Base-by-base conservation (phyloP, 2,113 vertebrate genomes). In the Dermatemys mawii region DNA sequence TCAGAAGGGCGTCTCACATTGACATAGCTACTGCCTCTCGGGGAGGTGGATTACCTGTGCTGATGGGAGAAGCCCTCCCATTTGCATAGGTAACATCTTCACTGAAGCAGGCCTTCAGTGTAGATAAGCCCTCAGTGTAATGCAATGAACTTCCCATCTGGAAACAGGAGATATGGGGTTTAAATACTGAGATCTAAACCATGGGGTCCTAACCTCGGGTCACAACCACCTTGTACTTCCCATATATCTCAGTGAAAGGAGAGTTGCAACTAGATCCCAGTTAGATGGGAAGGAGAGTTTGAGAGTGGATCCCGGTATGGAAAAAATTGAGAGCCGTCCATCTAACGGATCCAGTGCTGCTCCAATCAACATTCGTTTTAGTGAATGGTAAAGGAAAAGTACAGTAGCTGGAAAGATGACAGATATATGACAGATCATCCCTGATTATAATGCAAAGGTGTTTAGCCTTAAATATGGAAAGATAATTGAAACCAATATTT, bases 401-500 rank as follows among this genome's bases (percentile, higher is more conserved):
- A 70, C 63, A 11, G 35, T 70, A 27, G 41, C 38, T 46, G 41
- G 12, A 5, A 46, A 46, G 73, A 76, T 27, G 73, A 46, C 12
- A 13, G n/a, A 13, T 75, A 75, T 10, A 6, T 75, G 19, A 75
- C 22, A 41, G 9, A 44, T 44, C 70, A 7, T 44, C 38, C 21
- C 16, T 70, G n/a, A 5, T 70, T 38, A 70, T 9, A 11, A 17
- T 21, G 35, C n/a, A 9, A 70, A 38, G 10, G 35, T 21, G 35
- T 38, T 38, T 38, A 19, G n/a, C 35, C 5, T 70, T 70, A 70
- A 38, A 21, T 67, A 67, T 11, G n/a, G n/a, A 70, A 63, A 38
- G 29, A 14, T 29, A 22, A 32, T 55, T 73, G 27, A 1, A 0
- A 3, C 2, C 0, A 48, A 44, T 0, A 1, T 78, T 13, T 11